Percentiles rank a stretch among this genome's conserved stretches.
phyloP scores from a whole-genome alignment of 2,797 vertebrate species.

The Kryptolebias ocellatus region DNA sequence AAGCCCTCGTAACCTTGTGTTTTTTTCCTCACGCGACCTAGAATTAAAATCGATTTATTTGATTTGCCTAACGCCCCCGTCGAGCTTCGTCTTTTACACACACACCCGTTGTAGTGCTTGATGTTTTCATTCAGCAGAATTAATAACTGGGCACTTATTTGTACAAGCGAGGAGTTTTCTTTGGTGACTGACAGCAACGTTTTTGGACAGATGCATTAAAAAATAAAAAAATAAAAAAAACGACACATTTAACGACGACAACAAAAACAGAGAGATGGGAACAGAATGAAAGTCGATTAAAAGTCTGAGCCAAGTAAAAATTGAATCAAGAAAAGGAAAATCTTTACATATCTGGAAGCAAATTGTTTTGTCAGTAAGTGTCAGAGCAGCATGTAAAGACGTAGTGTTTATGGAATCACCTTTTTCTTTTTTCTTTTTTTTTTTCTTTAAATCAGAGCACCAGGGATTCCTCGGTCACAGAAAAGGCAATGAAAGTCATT shows the following conservation, averaged over 20 bases:
- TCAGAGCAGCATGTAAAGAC: constrained; percentile 35
- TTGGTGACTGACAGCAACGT: constrained; percentile 63
- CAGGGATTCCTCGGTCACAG: constrained; percentile 63
- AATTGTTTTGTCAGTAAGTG: constrained; percentile 6
- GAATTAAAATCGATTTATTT: background rate
- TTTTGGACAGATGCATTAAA: constrained; percentile 32
- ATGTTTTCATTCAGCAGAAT: constrained; percentile 41
- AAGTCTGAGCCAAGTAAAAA: constrained; percentile 30
- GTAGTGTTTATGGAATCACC: constrained; percentile 65
- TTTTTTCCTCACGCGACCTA: constrained; percentile 17
- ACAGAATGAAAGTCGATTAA: constrained; percentile 10
- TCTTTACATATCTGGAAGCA: constrained; percentile 35
- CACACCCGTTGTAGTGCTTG: constrained; percentile 29
- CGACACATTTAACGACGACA: too few species aligned
- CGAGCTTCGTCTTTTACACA: background rate
- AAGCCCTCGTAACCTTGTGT: constrained; percentile 44
- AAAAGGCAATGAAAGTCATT: constrained; percentile 50
- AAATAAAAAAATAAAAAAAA: background rate
- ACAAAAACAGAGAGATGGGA: constrained; percentile 2
- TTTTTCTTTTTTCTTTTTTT: constrained; percentile 9
- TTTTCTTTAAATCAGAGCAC: constrained; percentile 60
- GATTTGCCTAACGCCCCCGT: background rate
- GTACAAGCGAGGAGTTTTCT: constrained; percentile 66
- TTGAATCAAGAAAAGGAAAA: constrained; percentile 23
- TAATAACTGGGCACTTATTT: constrained; percentile 68